Base-by-base conservation (phyloP, 2,113 vertebrate genomes). In the Prunella fulvescens region DNA sequence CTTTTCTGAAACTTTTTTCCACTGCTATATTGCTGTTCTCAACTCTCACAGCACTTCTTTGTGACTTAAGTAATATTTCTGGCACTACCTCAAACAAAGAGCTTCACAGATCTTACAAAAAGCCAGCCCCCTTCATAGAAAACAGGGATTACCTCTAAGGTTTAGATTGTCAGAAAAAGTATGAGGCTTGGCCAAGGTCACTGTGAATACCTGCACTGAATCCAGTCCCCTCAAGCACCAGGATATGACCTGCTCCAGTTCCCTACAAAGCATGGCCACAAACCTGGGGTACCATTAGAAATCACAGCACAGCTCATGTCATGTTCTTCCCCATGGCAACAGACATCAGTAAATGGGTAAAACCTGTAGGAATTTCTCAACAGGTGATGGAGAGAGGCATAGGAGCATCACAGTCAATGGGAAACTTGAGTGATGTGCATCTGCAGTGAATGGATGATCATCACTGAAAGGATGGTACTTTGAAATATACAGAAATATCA, bases 321-420 rank as follows among this genome's bases (percentile, higher is more conserved):
- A 19, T 19, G 12, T 25, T 66, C 39, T 66, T 51, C 84, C 79
- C 54, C 58, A 17, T 2, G 15, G 25, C 50, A 81, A 73, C 45
- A 60, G 37, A 16, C 19, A 87, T 23, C 56, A 67, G 14, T 18
- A 58, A 56, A 18, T 33, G 31, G 40, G 42, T 53, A 69, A 79
- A 85, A 85, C 19, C 45, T 10, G 8, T 2, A 7, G 42, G 33
- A 73, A 88, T 58, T 92, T 70, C 33, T 11, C 42, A 90, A 44
- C 3, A 14, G 1, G 3, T 0, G 4, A 35, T 8, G 13, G 23
- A 74, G 8, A 64, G 19, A n/a, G 22, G 33, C 26, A 31, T 9
- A 81, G 26, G 9, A 81, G 4, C 29, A 77, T 5, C 33, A 24
- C 0, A 61, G 48, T 12, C 37, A 60, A 28, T 3, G 31, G 7